These are phyloP conservation scores for Hydrocynus forskahlii DNA, from an alignment of 2,797 vertebrate species.

Conservation along the genomic window DNA sequence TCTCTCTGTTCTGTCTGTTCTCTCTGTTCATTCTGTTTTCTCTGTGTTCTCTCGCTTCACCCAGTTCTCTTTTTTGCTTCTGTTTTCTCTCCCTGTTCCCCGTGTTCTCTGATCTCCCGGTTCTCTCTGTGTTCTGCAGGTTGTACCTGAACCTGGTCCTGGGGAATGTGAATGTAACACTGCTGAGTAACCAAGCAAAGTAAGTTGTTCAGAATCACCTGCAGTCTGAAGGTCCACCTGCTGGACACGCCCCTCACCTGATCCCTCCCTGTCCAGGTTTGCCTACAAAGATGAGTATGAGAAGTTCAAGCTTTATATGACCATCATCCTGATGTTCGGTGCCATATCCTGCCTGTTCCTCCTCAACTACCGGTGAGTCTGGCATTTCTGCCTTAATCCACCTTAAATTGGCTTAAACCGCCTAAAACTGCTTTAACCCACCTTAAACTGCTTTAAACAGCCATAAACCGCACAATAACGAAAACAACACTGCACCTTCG, in stretches of 20 bases:
- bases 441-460: no score
- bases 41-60: no score
- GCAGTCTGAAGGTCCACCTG: background rate
- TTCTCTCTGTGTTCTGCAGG: constrained; percentile 71
- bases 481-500: no score
- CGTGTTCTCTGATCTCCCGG: no score
- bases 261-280: constrained; percentile 77
- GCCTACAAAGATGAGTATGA: constrained; percentile 99
- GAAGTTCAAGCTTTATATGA: constrained; percentile 98
- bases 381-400: background rate
- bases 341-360: constrained; percentile 92
- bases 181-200: constrained; percentile 98
- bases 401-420: no score
- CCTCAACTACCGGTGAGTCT: constrained; percentile 89
- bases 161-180: constrained; percentile 95
- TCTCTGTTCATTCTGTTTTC: no score
- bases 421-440: no score
- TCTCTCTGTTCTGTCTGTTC: no score
- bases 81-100: no score
- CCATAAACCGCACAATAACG: no score
- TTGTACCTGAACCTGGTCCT: constrained; percentile 95
- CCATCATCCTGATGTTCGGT: constrained; percentile 94
- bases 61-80: no score
- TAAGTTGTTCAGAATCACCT: constrained; percentile 70
- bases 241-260: background rate